Evolutionary conservation across 2,888 invertebrate species (phyloP).

Genomic region (Tipula unca): DNA sequence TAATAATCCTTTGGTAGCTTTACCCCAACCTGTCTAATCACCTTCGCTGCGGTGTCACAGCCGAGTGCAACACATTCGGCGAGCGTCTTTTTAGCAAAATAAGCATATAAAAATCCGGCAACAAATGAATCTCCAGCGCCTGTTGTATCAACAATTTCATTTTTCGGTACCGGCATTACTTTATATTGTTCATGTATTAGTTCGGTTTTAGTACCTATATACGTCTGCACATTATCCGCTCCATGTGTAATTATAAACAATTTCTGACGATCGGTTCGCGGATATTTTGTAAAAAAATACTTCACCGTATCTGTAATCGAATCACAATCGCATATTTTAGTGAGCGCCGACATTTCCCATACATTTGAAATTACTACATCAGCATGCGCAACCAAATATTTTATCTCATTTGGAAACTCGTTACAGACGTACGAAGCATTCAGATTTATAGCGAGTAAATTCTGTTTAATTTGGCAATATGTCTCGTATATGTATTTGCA

Average conservation of each 20-base stretch:
- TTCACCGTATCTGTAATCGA: conserved; percentile 28
- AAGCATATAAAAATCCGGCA: conserved; percentile 48
- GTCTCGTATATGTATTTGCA: conserved; percentile 42
- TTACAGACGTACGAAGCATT: conserved; percentile 47
- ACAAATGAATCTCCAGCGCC: conserved; percentile 54
- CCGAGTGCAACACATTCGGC: conserved; percentile 43
- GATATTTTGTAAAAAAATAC: conserved; percentile 29
- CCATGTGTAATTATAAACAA: conserved; percentile 58
- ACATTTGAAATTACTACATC: conserved; percentile 50
- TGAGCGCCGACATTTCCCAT: conserved; percentile 45
- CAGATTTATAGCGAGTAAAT: conserved; percentile 45
- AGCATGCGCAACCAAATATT: conserved; percentile 41
- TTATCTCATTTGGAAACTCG: conserved; percentile 38
- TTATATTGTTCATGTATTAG: conserved; percentile 26
- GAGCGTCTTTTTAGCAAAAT: conserved; percentile 38
- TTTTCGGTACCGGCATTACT: conserved; percentile 39
- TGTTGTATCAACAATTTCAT: conserved; percentile 47
- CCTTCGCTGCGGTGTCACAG: conserved; percentile 40
- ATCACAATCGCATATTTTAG: conserved; percentile 31
- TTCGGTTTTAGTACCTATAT: conserved; percentile 28
- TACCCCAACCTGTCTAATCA: conserved; percentile 46
- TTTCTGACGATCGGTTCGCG: conserved; percentile 33
- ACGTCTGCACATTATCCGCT: conserved; percentile 41
- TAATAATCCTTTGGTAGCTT: conserved; percentile 35
- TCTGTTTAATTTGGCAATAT: conserved; percentile 37